These are phyloP conservation scores for Nomada ruficornis DNA, from an alignment of 2,888 invertebrate species.

Conservation along the genomic window DNA sequence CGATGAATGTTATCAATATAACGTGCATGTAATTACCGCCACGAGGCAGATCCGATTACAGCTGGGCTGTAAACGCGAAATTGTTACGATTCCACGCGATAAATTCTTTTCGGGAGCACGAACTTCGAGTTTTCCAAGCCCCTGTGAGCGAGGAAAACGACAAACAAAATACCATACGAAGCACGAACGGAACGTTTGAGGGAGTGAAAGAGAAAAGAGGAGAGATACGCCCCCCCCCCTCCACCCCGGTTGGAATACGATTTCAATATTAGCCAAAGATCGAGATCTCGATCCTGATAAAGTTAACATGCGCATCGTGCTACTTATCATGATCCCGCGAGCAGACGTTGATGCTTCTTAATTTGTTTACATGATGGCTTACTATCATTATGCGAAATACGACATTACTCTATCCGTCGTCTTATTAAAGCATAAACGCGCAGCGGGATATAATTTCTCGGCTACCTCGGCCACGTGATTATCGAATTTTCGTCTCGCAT, in stretches of 20 bases:
- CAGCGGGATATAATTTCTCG: slow-evolving; percentile 43
- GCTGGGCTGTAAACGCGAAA: slow-evolving; percentile 12
- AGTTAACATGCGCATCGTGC: slow-evolving; percentile 48
- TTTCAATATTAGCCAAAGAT: slow-evolving; percentile 61
- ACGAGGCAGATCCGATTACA: slow-evolving; percentile 11
- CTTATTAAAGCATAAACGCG: slow-evolving; percentile 23
- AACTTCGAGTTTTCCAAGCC: background rate
- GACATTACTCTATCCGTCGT: slow-evolving; percentile 19
- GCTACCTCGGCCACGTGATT: slow-evolving; percentile 1
- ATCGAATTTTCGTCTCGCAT: slow-evolving; percentile 6
- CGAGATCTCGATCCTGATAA: slow-evolving; percentile 52
- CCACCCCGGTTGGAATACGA: slow-evolving; percentile 27
- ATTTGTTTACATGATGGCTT: slow-evolving; percentile 57
- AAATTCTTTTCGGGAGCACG: background rate
- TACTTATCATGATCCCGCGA: slow-evolving; percentile 52
- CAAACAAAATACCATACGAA: background rate
- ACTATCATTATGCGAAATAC: slow-evolving; percentile 49
- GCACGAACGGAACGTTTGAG: background rate
- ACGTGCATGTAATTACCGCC: slow-evolving; percentile 11
- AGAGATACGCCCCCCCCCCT: background rate
- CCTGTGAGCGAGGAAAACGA: too few species aligned
- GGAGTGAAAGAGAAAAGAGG: background rate
- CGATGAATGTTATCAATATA: background rate
- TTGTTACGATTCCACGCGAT: background rate
- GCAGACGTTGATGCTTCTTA: slow-evolving; percentile 47